These are phyloP conservation scores for Lamprologus ornatipinnis DNA, from an alignment of 2,113 vertebrate species.

Conservation along the genomic window DNA sequence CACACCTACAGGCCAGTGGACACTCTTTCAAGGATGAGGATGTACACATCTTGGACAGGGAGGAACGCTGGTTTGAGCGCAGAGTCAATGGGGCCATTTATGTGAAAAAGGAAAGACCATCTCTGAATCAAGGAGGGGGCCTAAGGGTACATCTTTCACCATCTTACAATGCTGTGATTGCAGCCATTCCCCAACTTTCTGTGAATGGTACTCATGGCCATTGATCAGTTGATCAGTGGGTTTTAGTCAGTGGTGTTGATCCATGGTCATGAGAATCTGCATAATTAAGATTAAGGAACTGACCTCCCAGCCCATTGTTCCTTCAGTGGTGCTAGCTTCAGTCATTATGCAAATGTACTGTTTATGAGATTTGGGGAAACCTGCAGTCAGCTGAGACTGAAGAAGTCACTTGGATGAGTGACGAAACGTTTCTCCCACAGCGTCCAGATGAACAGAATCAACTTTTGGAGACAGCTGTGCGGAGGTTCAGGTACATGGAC, in stretches of 20 bases:
- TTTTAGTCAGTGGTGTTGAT: not conserved
- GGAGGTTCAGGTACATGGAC: not conserved
- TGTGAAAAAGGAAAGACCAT: not conserved
- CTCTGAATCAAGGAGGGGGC: not conserved
- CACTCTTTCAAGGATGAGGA: not conserved
- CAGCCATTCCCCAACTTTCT: accelerated
- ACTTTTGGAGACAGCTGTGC: not conserved
- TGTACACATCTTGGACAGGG: not conserved
- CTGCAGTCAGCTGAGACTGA: not conserved
- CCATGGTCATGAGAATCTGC: not conserved
- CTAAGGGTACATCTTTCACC: not conserved
- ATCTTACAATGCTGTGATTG: not conserved
- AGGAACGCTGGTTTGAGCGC: not conserved
- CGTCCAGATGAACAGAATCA: not conserved
- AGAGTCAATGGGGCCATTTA: too few relatives aligned
- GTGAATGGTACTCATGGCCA: not conserved
- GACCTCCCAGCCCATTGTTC: not conserved
- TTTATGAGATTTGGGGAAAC: not conserved
- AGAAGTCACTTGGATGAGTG: not conserved
- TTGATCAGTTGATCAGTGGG: not conserved
- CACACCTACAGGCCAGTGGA: not conserved
- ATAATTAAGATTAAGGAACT: not conserved
- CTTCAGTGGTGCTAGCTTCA: not conserved
- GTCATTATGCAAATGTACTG: not conserved
- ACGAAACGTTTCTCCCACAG: not conserved